Evolutionary conservation across 2,797 vertebrate species (phyloP).

Genomic region (Urosaurus nigricauda): DNA sequence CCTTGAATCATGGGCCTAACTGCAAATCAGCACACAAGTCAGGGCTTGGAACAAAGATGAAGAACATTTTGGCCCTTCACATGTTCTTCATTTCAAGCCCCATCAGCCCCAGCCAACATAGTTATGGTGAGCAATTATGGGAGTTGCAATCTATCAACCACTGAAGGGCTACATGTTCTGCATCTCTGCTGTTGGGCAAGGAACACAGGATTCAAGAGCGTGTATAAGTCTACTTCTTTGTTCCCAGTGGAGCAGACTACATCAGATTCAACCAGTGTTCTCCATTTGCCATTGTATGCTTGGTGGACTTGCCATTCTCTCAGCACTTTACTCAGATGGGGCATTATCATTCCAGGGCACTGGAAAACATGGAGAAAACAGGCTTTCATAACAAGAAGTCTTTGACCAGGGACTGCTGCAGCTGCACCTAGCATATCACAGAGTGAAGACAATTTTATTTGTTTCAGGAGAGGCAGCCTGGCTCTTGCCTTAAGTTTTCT

Average conservation of each 20-base stretch:
- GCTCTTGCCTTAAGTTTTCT: neutral
- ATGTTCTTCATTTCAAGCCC: neutral
- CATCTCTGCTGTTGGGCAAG: neutral
- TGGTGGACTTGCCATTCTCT: slow-evolving; percentile 47
- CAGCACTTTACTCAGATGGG: slow-evolving; percentile 69
- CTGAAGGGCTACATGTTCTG: neutral
- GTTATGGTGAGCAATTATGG: neutral
- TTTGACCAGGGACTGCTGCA: slow-evolving; percentile 74
- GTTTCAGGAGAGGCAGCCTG: no score
- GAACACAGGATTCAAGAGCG: fast-evolving
- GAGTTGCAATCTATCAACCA: neutral
- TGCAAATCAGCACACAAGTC: neutral
- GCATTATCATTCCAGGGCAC: slow-evolving; percentile 57
- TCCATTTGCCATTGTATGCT: slow-evolving; percentile 56
- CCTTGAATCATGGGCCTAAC: neutral
- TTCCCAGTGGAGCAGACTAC: neutral
- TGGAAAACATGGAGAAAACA: neutral
- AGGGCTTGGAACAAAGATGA: neutral
- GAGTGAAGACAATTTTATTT: slow-evolving; percentile 55
- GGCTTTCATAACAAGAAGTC: slow-evolving; percentile 66
- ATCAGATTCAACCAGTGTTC: slow-evolving; percentile 55
- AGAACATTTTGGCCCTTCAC: neutral
- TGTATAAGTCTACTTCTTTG: neutral
- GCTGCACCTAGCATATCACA: slow-evolving; percentile 72
- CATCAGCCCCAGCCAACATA: neutral